Evolutionary conservation across 1,140 invertebrate species (phyloP).

Genomic region (Charaxes varanes): DNA sequence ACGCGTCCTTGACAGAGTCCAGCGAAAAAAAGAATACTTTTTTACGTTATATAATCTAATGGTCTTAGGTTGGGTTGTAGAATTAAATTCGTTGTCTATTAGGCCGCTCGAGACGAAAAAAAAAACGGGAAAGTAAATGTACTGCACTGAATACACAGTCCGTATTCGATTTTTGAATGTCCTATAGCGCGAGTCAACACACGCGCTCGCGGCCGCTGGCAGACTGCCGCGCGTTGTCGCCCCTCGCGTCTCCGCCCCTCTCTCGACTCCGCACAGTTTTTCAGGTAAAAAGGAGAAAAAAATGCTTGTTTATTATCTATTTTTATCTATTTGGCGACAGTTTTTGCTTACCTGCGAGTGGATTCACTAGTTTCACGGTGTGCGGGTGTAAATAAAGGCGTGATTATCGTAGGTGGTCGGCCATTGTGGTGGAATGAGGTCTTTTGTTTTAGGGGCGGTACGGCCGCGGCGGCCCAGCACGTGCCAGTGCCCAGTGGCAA

Average conservation of each 20-base stretch:
- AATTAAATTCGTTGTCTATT: slow-evolving; percentile 41
- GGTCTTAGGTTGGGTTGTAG: background rate
- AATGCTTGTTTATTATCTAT: slow-evolving; percentile 15
- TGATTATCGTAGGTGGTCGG: slow-evolving; percentile 21
- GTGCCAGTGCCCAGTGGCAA: slow-evolving; percentile 11
- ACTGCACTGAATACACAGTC: slow-evolving; percentile 22
- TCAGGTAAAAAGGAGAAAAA: slow-evolving; percentile 53
- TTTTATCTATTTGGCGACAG: slow-evolving; percentile 45
- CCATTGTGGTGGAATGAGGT: slow-evolving; percentile 3
- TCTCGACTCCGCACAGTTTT: slow-evolving; percentile 32
- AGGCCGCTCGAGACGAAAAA: slow-evolving; percentile 27
- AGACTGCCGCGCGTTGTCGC: slow-evolving; percentile 47
- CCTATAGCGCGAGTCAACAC: slow-evolving; percentile 23
- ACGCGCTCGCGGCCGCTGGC: slow-evolving; percentile 34
- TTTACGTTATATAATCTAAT: background rate
- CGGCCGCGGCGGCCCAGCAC: slow-evolving; percentile 12
- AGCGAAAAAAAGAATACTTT: slow-evolving; percentile 1
- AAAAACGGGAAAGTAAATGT: slow-evolving; percentile 16
- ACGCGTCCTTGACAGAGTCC: slow-evolving; percentile 32
- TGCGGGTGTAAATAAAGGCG: slow-evolving; percentile 31
- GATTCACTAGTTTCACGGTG: slow-evolving; percentile 27
- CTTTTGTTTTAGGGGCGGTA: slow-evolving; percentile 30
- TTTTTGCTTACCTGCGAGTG: slow-evolving; percentile 26
- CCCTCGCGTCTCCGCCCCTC: slow-evolving; percentile 42
- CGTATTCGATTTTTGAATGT: slow-evolving; percentile 24